Percentiles rank a stretch among this genome's conserved stretches.
phyloP scores from a whole-genome alignment of 2,113 vertebrate genomes.

The Sprattus sprattus region DNA sequence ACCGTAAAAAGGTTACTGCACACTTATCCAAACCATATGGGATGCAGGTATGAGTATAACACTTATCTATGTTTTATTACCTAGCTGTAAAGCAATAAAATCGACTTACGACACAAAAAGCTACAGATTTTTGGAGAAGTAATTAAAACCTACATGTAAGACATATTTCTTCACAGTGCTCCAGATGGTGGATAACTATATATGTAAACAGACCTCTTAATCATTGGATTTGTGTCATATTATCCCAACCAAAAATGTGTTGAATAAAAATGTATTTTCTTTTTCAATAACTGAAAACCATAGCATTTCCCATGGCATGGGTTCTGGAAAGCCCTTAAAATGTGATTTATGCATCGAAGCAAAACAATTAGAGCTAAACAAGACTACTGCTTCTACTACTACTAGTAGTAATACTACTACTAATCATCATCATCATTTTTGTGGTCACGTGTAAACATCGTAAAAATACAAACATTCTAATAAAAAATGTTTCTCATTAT shows the following conservation, averaged over 20 bases:
- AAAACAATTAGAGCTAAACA: not conserved
- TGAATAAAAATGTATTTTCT: not conserved
- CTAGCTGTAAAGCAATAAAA: not conserved
- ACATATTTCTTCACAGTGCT: not conserved
- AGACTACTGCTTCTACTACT: not conserved
- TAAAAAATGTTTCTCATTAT: no score
- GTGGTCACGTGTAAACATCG: no score
- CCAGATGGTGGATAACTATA: not conserved
- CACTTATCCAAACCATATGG: conserved; percentile 1
- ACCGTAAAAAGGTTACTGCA: conserved; percentile 1
- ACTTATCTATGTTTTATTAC: not conserved
- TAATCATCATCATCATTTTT: not conserved
- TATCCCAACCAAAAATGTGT: not conserved
- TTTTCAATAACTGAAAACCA: not conserved
- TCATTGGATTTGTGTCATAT: not conserved
- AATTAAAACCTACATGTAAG: not conserved
- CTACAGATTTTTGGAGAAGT: not conserved
- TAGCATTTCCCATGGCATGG: not conserved
- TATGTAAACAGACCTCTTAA: not conserved
- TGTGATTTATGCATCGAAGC: not conserved
- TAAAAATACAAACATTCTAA: no score
- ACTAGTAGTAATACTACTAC: not conserved
- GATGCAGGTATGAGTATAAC: not conserved
- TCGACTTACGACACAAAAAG: not conserved
- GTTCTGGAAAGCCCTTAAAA: not conserved